Evolutionary conservation across 2,888 invertebrate species (phyloP), one percentile per base, ranked within the genome.

Genomic region (Meteorus colon): DNA sequence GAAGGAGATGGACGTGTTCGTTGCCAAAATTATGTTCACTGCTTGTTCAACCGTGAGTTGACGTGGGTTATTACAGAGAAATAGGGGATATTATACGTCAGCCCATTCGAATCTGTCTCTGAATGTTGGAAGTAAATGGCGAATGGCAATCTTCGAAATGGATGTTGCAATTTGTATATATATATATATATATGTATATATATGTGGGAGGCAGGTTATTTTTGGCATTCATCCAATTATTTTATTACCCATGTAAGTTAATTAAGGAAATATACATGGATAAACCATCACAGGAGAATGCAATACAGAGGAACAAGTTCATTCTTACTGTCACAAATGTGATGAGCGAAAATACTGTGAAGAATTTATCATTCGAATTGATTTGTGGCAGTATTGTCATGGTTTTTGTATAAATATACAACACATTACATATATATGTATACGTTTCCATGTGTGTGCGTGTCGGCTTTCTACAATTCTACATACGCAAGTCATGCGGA

Each of bases 191-290:
- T 6, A 34, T 34, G 2, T 0, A 8, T 2, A 8, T 34, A 24
- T 24, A 24, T 24, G 1, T 24, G 1, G 24, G 24, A n/a, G 16
- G 48, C 12, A 48, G 75, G 70, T 37, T 75, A 62, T 31, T 67
- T 74, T 62, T 74, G 74, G 75, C 62, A 51, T 69, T 65, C 51
- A 41, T 48, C 73, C 75, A 69, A 70, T 63, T 63, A 65, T 70
- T 75, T 63, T 63, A 75, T 65, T 70, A 63, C 65, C 69, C 62
- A 62, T 55, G 70, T 51, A 70, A 75, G 41, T 62, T 63, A 70
- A 37, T 65, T 55, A 75, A 29, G 37, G 24, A 51, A 69, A 70
- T 69, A 59, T 59, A 37, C 55, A 70, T 72, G 31, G 16, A 51
- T 48, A 41, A 45, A 19, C 19, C 48, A 45, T 29, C 14, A 48